phyloP scores from a whole-genome alignment of 2,888 invertebrate species.

The Chromoteleia sp. region DNA sequence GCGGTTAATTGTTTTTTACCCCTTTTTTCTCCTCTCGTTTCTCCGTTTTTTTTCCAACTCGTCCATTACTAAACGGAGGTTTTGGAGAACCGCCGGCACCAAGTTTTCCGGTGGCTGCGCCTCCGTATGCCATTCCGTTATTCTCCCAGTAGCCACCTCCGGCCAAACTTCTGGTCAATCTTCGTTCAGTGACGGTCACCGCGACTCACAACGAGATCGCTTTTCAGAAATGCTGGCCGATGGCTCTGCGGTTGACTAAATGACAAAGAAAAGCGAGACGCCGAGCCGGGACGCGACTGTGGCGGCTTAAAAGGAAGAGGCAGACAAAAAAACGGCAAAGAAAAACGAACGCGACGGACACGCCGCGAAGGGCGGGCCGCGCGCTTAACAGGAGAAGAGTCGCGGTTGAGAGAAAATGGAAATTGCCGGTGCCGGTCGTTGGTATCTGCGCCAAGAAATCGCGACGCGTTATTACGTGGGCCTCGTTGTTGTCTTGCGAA shows the following conservation, averaged over 20 bases:
- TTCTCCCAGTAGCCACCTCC: neutral
- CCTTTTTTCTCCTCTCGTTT: neutral
- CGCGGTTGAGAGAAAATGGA: conserved; percentile 37
- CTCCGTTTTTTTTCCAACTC: no score
- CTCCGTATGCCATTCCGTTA: neutral
- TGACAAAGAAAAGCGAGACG: conserved; percentile 70
- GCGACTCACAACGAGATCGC: neutral
- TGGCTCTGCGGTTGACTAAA: conserved; percentile 78
- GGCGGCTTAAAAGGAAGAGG: neutral
- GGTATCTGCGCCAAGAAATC: conserved; percentile 40
- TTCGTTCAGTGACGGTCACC: neutral
- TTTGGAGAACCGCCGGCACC: conserved; percentile 9
- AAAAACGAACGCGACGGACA: conserved; percentile 11
- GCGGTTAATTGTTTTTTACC: conserved; percentile 11
- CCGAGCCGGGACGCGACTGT: neutral
- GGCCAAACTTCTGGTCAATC: conserved; percentile 10
- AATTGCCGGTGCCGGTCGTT: conserved; percentile 13
- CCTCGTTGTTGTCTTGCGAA: conserved; percentile 33
- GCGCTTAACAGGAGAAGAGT: neutral
- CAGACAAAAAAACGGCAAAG: no score
- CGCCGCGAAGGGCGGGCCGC: neutral
- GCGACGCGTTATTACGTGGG: conserved; percentile 41
- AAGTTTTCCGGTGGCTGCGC: conserved; percentile 33
- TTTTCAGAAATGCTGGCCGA: conserved; percentile 14
- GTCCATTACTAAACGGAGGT: neutral